A percentile compares a stretch with the other conserved stretches of the same genome.
Conservation (phyloP, 2,797 vertebrate species). For the Enteromius fasciolatus region DNA sequence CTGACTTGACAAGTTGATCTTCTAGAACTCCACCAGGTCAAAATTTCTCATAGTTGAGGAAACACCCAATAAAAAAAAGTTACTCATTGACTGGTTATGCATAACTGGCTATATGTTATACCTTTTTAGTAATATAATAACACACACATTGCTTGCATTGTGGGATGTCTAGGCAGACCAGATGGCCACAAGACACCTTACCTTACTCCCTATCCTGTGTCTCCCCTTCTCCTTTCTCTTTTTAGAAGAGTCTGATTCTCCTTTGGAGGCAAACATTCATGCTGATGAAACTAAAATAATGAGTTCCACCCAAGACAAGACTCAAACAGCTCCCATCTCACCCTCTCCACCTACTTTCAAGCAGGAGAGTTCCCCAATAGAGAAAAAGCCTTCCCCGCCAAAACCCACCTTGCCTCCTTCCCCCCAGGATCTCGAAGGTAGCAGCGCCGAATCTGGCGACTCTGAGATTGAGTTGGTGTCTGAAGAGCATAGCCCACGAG, state of each 20-base stretch:
- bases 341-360: not conserved
- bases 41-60: not conserved
- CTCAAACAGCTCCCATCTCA: constrained; percentile 29
- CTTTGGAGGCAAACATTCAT: constrained; percentile 83
- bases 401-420: constrained; percentile 37
- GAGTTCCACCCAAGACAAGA: constrained; percentile 66
- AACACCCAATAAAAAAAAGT: not conserved
- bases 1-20: not conserved
- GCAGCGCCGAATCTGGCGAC: constrained; percentile 93
- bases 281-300: constrained; percentile 78
- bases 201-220: constrained; percentile 32
- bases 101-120: not conserved
- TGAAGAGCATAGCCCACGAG: constrained; percentile 79
- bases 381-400: constrained; percentile 73
- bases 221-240: not conserved
- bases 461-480: constrained; percentile 96
- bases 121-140: not conserved
- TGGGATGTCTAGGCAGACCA: constrained; percentile 43
- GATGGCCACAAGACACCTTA: constrained; percentile 45
- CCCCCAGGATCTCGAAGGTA: constrained; percentile 68
- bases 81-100: not conserved
- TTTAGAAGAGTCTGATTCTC: constrained; percentile 84
- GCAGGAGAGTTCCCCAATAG: constrained; percentile 58
- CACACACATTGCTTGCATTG: constrained; percentile 41
- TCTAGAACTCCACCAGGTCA: not conserved